Evolutionary conservation across 2,113 vertebrate species (phyloP).

Genomic region (Pagrus major): DNA sequence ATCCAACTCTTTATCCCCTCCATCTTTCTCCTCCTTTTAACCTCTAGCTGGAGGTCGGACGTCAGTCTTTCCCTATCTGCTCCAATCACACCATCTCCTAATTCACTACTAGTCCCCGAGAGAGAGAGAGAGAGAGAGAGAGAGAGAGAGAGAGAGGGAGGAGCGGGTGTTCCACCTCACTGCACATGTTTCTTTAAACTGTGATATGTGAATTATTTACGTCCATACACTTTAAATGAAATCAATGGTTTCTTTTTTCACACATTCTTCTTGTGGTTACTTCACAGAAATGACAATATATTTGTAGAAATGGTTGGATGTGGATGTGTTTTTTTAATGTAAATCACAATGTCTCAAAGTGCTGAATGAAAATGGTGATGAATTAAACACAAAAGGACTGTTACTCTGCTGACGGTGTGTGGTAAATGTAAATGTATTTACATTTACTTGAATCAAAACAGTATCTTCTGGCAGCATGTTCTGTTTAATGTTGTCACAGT

Average conservation of each 20-base stretch:
- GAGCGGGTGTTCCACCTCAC: slow-evolving; percentile 4
- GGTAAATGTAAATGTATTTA: not conserved
- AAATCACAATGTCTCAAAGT: not conserved
- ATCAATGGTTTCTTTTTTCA: not conserved
- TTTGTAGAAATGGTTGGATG: not conserved
- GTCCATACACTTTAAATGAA: not conserved
- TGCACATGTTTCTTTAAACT: slow-evolving; percentile 7
- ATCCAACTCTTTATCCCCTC: slow-evolving; percentile 25
- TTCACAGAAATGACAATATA: not conserved
- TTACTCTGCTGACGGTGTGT: not conserved
- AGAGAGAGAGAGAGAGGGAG: not conserved
- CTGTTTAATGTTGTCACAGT: not conserved
- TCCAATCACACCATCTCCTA: slow-evolving; percentile 68
- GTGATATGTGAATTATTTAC: slow-evolving; percentile 28
- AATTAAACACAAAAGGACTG: not conserved
- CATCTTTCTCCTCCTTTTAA: slow-evolving; percentile 27
- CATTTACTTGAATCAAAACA: not conserved
- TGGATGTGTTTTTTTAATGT: slow-evolving; percentile 11
- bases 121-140: no score
- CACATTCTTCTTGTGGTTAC: not conserved
- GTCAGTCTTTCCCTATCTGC: slow-evolving; percentile 55
- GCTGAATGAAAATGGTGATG: not conserved
- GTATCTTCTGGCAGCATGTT: not conserved
- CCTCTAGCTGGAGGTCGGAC: slow-evolving; percentile 60
- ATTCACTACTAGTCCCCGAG: slow-evolving; percentile 52